These are phyloP conservation scores for Cephalopachus bancanus DNA, from an alignment of 2,797 vertebrate species.

Conservation along the genomic window DNA sequence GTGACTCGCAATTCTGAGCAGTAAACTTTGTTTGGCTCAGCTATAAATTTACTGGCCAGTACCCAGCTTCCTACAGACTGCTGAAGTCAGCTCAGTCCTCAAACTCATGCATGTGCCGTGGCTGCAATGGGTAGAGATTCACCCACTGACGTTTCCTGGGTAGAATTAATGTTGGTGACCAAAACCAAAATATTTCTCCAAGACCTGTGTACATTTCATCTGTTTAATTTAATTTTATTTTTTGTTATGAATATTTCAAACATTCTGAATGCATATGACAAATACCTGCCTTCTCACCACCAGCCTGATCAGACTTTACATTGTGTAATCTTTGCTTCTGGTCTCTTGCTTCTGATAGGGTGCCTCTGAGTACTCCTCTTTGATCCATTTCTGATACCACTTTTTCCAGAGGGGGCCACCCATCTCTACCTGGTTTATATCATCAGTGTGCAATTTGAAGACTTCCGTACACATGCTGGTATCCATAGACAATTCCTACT, in stretches of 20 bases:
- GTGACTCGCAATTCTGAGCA: neutral
- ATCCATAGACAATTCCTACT: neutral
- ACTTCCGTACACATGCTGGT: neutral
- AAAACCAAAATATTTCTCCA: neutral
- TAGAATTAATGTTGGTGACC: neutral
- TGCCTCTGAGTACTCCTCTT: neutral
- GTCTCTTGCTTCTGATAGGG: neutral
- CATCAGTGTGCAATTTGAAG: neutral
- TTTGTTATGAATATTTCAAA: constrained; percentile 61
- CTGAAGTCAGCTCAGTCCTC: neutral
- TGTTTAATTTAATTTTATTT: constrained; percentile 52
- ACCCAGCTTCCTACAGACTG: neutral
- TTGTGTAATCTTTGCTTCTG: neutral
- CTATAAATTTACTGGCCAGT: neutral
- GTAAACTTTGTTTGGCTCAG: neutral
- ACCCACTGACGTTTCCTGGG: neutral
- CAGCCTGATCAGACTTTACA: neutral
- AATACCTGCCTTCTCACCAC: neutral
- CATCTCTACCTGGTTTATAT: neutral
- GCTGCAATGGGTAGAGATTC: neutral
- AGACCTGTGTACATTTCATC: constrained; percentile 17
- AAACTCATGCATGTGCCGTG: neutral
- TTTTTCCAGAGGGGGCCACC: neutral
- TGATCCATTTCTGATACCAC: neutral
- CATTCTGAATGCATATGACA: neutral